Conservation (phyloP, 2,797 vertebrate genomes). For the Typhlichthys subterraneus region DNA sequence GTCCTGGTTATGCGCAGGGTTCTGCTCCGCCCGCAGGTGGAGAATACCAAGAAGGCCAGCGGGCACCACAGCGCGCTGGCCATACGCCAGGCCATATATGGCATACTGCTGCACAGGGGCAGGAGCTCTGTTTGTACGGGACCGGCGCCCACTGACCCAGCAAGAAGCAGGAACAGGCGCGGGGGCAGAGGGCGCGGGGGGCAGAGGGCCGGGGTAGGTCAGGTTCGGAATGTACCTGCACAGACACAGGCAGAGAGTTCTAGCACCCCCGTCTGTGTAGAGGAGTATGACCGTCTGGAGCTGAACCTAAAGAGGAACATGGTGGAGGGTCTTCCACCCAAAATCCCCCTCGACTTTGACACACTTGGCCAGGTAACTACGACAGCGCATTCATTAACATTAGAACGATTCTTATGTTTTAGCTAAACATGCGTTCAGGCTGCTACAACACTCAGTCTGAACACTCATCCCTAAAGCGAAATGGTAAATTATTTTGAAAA, state of each 20-base stretch:
- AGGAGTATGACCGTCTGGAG: slow-evolving; percentile 86
- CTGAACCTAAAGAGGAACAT: slow-evolving; percentile 80
- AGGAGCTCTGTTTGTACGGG: not conserved
- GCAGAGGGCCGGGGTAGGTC: slow-evolving; percentile 19
- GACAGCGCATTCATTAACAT: not conserved
- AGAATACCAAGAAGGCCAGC: slow-evolving; percentile 83
- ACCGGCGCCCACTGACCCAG: not conserved
- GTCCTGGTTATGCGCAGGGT: slow-evolving; percentile 80
- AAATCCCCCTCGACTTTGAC: slow-evolving; percentile 63
- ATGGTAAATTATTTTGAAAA: not conserved
- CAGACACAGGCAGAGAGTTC: slow-evolving; percentile 15
- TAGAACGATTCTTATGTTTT: too few relatives aligned
- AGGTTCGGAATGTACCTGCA: slow-evolving; percentile 2
- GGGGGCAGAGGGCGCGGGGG: slow-evolving; percentile 31
- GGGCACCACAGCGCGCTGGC: slow-evolving; percentile 79
- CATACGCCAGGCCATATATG: slow-evolving; percentile 87
- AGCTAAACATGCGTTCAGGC: too few relatives aligned
- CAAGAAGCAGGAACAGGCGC: slow-evolving; percentile 3
- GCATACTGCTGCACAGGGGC: slow-evolving; percentile 74
- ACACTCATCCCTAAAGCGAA: too few relatives aligned
- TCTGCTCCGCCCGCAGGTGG: slow-evolving; percentile 88
- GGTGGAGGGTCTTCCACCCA: slow-evolving; percentile 63
- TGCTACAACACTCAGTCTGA: too few relatives aligned
- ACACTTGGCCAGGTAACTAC: slow-evolving; percentile 81
- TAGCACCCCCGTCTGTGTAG: slow-evolving; percentile 54